Evolutionary conservation across 1,140 invertebrate species (phyloP), one percentile per base, ranked within the genome.

Genomic region (Tetragonula clypearis): DNA sequence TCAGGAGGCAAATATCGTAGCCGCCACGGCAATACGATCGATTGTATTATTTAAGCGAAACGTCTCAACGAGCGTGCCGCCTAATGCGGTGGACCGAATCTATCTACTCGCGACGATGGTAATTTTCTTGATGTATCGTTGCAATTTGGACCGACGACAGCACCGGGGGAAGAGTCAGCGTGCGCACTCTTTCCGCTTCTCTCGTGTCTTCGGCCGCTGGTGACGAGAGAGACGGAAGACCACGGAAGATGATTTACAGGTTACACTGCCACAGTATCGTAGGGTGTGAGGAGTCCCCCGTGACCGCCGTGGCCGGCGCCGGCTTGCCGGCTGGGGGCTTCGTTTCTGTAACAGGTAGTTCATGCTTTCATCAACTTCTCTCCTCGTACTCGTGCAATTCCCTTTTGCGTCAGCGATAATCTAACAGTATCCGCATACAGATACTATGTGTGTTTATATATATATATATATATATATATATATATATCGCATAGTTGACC

Each of bases 181-280:
- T 89, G 86, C 86, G 89, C 89, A 81, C 56, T 71, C 62, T 68
- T 88, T 90, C 89, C 89, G 89, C 79, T 65, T 82, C 88, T 90
- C 89, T 90, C 89, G 86, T 71, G 14, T 90, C 71, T 87, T 69
- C 69, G 88, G 79, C 71, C 78, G 80, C 62, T 66, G 86, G 79
- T 86, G 84, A 88, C 86, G 84, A 88, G 87, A 91, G 82, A 86
- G 68, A 85, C 85, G 84, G 88, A 86, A 86, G 82, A 88, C 55
- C 84, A 88, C 86, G 87, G 87, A 88, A 83, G 90, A 87, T 83
- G 82, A 82, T 95, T 97, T 98, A 98, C 96, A 98, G 96, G 96
- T 98, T 98, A 98, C 97, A 98, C 97, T 98, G 98, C 98, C 97
- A 98, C 97, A 98, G 97, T 98, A 98, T 98, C 97, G 97, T 98